phyloP scores from a whole-genome alignment of 1,140 invertebrate species.

The Doryteuthis pealeii region DNA sequence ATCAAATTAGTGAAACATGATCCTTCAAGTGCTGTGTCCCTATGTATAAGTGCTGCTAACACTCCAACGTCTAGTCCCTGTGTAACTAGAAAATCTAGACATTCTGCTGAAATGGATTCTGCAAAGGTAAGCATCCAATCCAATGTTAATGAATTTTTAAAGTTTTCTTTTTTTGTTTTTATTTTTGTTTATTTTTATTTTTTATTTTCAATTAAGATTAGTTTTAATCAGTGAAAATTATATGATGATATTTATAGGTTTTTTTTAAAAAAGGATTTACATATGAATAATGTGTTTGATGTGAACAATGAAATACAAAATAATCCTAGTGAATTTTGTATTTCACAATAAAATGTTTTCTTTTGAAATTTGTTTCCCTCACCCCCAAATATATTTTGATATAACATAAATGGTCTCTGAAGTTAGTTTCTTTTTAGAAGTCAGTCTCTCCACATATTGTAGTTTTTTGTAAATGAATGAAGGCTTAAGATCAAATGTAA shows the following conservation, averaged over 20 bases:
- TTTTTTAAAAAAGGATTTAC: background rate
- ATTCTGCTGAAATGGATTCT: constrained; percentile 26
- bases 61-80: constrained; percentile 46
- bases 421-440: too few relatives aligned
- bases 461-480: too few relatives aligned
- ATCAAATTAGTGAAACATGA: constrained; percentile 79
- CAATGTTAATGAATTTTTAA: background rate
- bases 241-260: background rate
- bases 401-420: too few relatives aligned
- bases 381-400: too few relatives aligned
- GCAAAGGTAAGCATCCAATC: constrained; percentile 27
- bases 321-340: too few relatives aligned
- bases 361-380: too few relatives aligned
- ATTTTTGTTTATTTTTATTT: too few relatives aligned
- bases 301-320: too few relatives aligned
- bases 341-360: too few relatives aligned
- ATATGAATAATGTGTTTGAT: background rate
- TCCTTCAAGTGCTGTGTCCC: constrained; percentile 63
- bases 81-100: constrained; percentile 30
- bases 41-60: constrained; percentile 34
- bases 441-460: too few relatives aligned
- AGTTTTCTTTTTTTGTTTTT: too few relatives aligned
- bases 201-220: background rate
- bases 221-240: background rate
- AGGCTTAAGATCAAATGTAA: too few relatives aligned